These are phyloP conservation scores for Glyptemys insculpta DNA, from an alignment of 2,797 vertebrate genomes.

Conservation along the genomic window DNA sequence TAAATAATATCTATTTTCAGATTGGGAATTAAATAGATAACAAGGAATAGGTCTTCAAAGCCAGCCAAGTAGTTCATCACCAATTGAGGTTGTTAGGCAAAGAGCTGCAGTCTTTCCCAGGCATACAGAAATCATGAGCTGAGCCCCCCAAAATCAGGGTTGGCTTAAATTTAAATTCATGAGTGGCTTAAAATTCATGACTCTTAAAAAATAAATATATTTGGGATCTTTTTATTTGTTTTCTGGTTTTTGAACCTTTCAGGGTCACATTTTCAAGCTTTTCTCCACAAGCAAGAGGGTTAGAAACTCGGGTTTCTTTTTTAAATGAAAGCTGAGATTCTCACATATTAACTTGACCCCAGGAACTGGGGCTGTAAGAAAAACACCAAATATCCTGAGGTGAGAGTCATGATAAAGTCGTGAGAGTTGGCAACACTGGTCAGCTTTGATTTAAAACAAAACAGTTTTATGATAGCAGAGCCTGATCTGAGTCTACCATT, in stretches of 20 bases:
- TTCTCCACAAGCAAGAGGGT: background rate
- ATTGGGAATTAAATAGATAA: background rate
- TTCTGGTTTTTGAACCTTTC: background rate
- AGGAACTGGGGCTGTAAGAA: slow-evolving; percentile 31
- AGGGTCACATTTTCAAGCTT: background rate
- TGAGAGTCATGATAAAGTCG: background rate
- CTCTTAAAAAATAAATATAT: background rate
- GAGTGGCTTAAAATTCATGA: background rate
- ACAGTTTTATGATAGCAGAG: slow-evolving; percentile 44
- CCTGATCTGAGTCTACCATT: background rate
- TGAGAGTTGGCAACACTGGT: fast-evolving
- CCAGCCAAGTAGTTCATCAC: background rate
- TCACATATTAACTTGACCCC: background rate
- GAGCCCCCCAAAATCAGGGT: background rate
- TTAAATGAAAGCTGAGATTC: background rate
- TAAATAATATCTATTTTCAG: slow-evolving; percentile 1
- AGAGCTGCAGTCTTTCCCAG: background rate
- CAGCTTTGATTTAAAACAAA: slow-evolving; percentile 34
- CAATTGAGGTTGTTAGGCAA: background rate
- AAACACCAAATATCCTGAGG: background rate
- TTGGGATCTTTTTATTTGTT: background rate
- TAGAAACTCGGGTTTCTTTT: background rate
- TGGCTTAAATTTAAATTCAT: background rate
- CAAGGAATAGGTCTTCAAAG: background rate
- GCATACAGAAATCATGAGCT: background rate